phyloP scores from a whole-genome alignment of 2,797 vertebrate species.

The Ataeniobius toweri region DNA sequence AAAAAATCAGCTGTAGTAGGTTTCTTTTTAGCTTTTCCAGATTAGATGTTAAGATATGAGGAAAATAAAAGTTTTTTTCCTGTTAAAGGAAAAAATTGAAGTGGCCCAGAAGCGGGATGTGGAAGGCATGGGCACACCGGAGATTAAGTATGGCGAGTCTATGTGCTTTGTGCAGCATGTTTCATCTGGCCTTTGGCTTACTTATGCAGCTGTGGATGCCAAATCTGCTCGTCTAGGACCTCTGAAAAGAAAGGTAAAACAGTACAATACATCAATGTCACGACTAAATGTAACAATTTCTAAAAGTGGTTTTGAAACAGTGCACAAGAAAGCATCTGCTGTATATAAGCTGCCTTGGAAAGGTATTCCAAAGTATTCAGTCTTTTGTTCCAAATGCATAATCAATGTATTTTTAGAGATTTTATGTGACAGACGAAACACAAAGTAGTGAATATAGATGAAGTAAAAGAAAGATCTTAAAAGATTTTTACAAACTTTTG shows the following conservation, averaged over 20 bases:
- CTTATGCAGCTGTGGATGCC: conserved; percentile 90
- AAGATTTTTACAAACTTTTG: no score
- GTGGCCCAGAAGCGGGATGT: conserved; percentile 88
- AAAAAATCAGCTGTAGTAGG: neutral
- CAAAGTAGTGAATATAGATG: neutral
- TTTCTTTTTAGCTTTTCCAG: neutral
- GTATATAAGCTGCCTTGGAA: neutral
- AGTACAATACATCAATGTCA: neutral
- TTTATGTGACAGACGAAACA: neutral
- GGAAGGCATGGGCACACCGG: conserved; percentile 92
- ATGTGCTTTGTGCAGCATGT: conserved; percentile 94
- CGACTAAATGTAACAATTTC: neutral
- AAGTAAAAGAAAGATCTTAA: neutral
- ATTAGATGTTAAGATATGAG: neutral
- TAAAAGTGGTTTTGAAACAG: neutral
- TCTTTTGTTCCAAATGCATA: neutral
- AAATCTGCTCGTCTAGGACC: conserved; percentile 90
- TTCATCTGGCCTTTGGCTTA: conserved; percentile 88
- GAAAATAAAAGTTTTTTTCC: neutral
- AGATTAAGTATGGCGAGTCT: conserved; percentile 96
- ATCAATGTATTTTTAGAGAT: neutral
- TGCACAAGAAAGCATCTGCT: neutral
- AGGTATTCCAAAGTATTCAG: neutral
- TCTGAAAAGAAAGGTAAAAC: conserved; percentile 88
- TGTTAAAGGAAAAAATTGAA: conserved; percentile 89